phyloP scores from a whole-genome alignment of 1,140 invertebrate species.

The Drosophila ananassae region DNA sequence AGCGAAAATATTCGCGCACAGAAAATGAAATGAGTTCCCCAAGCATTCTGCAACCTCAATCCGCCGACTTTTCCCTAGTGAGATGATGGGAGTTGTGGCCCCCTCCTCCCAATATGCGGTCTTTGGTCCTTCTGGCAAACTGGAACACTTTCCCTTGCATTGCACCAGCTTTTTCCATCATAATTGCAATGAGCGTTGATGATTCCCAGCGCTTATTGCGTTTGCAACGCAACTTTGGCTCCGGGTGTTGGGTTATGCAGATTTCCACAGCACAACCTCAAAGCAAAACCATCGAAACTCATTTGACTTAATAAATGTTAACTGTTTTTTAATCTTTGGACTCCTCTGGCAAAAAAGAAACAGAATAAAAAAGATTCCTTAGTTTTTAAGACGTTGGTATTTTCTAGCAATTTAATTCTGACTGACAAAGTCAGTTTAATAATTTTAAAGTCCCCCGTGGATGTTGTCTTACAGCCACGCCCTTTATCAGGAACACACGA shows the following conservation, averaged over 20 bases:
- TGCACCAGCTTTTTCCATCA: constrained; percentile 34
- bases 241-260: constrained; percentile 8
- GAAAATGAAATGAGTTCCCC: constrained; percentile 53
- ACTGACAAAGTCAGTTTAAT: constrained; percentile 7
- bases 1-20: constrained; percentile 58
- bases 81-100: constrained; percentile 28
- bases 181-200: constrained; percentile 46
- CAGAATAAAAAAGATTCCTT: too few species aligned
- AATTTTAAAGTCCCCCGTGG: constrained; percentile 36
- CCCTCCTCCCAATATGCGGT: constrained; percentile 35
- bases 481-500: constrained; percentile 36
- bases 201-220: constrained; percentile 28
- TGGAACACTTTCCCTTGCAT: constrained; percentile 35
- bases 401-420: not conserved
- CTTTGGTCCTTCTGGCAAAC: constrained; percentile 36
- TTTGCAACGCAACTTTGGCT: constrained; percentile 10
- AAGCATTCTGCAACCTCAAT: constrained; percentile 11
- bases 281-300: not conserved
- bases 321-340: not conserved
- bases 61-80: constrained; percentile 13
- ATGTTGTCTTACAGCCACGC: constrained; percentile 22
- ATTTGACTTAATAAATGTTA: not conserved
- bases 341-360: too few species aligned
- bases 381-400: not conserved
- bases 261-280: constrained; percentile 1